Evolutionary conservation across 2,113 vertebrate genomes (phyloP).

Genomic region (Phaethon lepturus): DNA sequence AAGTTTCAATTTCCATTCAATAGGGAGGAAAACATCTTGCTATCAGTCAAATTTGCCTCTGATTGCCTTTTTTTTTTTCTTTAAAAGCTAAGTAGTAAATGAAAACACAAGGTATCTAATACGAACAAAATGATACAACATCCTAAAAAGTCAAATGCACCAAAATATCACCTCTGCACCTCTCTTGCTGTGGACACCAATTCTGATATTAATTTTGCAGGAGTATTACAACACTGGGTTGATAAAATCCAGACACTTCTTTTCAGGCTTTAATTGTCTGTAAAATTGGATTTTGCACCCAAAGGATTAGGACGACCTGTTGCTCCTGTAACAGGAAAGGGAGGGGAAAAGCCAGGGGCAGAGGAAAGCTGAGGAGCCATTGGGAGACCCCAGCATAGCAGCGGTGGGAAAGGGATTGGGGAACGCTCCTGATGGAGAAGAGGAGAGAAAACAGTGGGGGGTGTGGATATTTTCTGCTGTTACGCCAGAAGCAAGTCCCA

Average conservation of each 20-base stretch:
- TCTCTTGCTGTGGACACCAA: no score
- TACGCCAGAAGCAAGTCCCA: neutral
- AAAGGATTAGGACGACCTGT: neutral
- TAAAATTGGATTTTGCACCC: neutral
- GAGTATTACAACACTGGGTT: neutral
- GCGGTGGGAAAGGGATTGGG: neutral
- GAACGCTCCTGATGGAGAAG: neutral
- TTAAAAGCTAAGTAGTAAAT: neutral
- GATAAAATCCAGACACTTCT: neutral
- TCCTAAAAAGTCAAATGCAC: neutral
- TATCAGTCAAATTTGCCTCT: neutral
- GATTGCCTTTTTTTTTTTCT: neutral
- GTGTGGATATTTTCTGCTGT: fast-evolving
- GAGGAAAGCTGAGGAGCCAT: neutral
- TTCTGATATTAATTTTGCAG: neutral
- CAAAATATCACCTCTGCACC: neutral
- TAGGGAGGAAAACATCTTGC: neutral
- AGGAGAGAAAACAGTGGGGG: neutral
- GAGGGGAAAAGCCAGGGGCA: neutral
- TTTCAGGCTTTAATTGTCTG: neutral
- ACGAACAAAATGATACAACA: neutral
- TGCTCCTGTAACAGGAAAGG: neutral
- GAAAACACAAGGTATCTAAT: neutral
- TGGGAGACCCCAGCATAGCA: neutral
- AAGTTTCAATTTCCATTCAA: neutral